phyloP scores from a whole-genome alignment of 1,140 invertebrate genomes.

The Aradophagus sp. region DNA sequence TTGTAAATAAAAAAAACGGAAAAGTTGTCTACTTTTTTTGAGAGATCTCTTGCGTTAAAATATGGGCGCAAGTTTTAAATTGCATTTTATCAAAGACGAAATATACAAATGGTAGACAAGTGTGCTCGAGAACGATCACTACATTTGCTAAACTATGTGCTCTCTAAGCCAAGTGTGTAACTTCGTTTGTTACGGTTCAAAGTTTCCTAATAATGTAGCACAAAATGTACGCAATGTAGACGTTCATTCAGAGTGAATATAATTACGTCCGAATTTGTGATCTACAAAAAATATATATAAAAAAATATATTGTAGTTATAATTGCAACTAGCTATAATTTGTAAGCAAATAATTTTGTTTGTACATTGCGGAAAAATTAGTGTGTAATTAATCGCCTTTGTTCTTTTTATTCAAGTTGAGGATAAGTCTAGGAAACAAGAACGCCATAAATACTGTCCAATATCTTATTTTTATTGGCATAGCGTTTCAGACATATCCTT shows the following conservation, averaged over 20 bases:
- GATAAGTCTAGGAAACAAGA: too few relatives aligned
- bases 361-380: constrained; percentile 4
- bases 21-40: too few relatives aligned
- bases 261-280: constrained; percentile 49
- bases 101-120: constrained; percentile 3
- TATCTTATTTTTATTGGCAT: too few relatives aligned
- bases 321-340: too few relatives aligned
- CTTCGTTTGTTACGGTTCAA: constrained; percentile 52
- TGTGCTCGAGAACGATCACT: constrained; percentile 18
- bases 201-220: constrained; percentile 55
- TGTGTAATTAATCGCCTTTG: too few relatives aligned
- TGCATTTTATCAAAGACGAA: background rate
- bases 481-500: too few relatives aligned
- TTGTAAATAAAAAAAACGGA: too few relatives aligned
- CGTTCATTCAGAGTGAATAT: constrained; percentile 28
- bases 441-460: too few relatives aligned
- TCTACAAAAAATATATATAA: constrained; percentile 20
- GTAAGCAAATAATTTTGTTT: constrained; percentile 5
- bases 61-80: too few relatives aligned
- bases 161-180: constrained; percentile 42
- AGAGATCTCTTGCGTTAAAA: too few relatives aligned
- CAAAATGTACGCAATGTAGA: constrained; percentile 44
- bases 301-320: constrained; percentile 20
- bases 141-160: constrained; percentile 29
- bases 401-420: too few relatives aligned